Base-by-base conservation (phyloP, 1,140 invertebrate genomes). In the Meteorus sp. region DNA sequence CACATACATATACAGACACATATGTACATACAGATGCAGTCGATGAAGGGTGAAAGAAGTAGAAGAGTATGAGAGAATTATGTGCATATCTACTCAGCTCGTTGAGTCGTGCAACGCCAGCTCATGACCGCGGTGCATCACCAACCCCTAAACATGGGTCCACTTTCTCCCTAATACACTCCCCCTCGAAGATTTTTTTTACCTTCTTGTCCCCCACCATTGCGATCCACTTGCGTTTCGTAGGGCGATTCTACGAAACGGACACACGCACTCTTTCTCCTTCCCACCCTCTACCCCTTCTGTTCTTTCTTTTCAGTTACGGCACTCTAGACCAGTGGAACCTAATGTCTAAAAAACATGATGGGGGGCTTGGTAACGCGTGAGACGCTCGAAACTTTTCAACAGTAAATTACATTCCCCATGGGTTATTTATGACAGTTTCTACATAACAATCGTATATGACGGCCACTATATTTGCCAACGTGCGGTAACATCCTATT, bases 341-440 rank as follows among this genome's bases (percentile, higher is more conserved):
- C n/a, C n/a, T n/a, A n/a, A n/a, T n/a, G n/a, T n/a, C n/a, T n/a
- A 37, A 19, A 45, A 59, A 48, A 39, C 37, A 52, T 48, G 52
- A 59, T 52, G 52, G 56, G 52, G 56, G 48, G 52, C 56, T 59
- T 52, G 48, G 15, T 44, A 59, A 41, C 56, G 41, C 48, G 56
- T 59, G 33, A 43, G 45, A 35, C 31, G 11, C 50, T 35, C 35
- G 48, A 44, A 58, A 58, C 35, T 43, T 57, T 58, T 48, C 25
- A 47, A 31, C 37, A 59, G 37, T 59, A 48, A 59, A 19, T 59
- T 44, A 59, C 56, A 29, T 44, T 50, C 11, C 29, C 15, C 35
- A 17, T 27, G 37, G 15, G 13, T 59, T 59, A 59, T 59, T 59
- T 59, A 59, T 59, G 44, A 44, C 17, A 44, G 43, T 37, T 29